Evolutionary conservation across 35 echinoderm and acorn worm genomes (phyloP), one percentile per base, ranked within the genome.

Genomic region (Heliocidaris tuberculata): DNA sequence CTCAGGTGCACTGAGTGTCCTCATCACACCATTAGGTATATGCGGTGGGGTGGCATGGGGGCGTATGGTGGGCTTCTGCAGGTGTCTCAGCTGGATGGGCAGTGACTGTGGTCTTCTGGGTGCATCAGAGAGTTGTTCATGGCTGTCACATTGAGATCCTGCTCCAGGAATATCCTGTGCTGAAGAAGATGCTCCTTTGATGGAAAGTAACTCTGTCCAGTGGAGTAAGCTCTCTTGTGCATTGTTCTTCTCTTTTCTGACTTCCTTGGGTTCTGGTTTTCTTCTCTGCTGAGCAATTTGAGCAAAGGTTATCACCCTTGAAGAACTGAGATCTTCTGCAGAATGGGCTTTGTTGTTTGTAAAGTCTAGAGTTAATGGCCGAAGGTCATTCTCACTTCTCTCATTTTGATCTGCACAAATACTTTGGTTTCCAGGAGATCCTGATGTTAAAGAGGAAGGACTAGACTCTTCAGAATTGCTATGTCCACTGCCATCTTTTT

Each of bases 51-150:
- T 96, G 30, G 90, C 90, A 56, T 95, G 94, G 0, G 97, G 97
- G 48, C 96, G 94, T 30, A 94, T 90, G 11, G 96, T 85, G 10
- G 97, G 97, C 60, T 96, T 95, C 71, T 96, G 95, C 16, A 98
- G 94, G 48, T 97, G 96, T 92, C 97, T 94, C 60, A 98, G 94
- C 94, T 96, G 96, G 32, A 98, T 96, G 7, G 96, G 97, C 65
- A 98, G 92, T 48, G 96, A 98, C 24, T 98, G 97, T 24, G 97
- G 97, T 88, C 97, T 95, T 52, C 96, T 96, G 48, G 93, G 94
- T 13, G 91, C 91, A 59, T 93, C 91, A 13, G 50, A 31, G 48
- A 52, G 48, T 85, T 95, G 85, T 88, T 95, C 60, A 19, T 60
- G 48, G 35, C 94, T 30, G 49, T 30, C 19, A 31, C 50, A 47